Percentiles rank a stretch among this genome's conserved stretches.
phyloP scores from a whole-genome alignment of 2,888 invertebrate genomes.

The Pogonocherus hispidulus region DNA sequence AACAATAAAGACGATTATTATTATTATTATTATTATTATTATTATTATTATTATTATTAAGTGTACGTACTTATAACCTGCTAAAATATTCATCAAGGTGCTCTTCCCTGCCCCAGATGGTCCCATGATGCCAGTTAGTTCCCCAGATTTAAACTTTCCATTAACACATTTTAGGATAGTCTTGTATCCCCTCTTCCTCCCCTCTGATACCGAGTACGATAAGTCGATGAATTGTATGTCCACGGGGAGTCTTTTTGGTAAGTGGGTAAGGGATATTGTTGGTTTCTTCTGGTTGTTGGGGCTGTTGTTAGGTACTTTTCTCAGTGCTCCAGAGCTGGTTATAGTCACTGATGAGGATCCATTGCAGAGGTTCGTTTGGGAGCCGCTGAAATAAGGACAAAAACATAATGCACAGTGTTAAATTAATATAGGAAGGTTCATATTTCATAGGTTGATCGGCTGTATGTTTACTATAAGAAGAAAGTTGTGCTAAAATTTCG shows the following conservation, averaged over 20 bases:
- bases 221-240: conserved; percentile 91
- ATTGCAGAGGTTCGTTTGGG: conserved; percentile 82
- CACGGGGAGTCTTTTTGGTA: conserved; percentile 89
- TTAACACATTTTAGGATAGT: conserved; percentile 83
- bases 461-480: too few species aligned
- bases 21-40: too few species aligned
- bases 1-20: too few species aligned
- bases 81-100: conserved; percentile 89
- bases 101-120: conserved; percentile 89
- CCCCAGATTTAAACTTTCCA: conserved; percentile 91
- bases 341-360: conserved; percentile 71
- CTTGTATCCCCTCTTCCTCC: conserved; percentile 85
- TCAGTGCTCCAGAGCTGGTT: conserved; percentile 65
- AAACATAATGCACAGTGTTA: too few species aligned
- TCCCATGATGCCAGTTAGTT: conserved; percentile 96
- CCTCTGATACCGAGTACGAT: conserved; percentile 90
- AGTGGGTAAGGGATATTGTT: conserved; percentile 82
- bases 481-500: too few species aligned
- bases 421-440: too few species aligned
- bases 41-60: too few species aligned
- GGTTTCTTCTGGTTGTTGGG: conserved; percentile 81
- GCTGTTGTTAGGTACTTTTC: conserved; percentile 82
- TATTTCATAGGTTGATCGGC: too few species aligned
- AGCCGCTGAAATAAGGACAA: conserved; percentile 73
- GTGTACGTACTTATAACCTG: conserved; percentile 86